Evolutionary conservation across 2,113 vertebrate species (phyloP).

Genomic region (Lophochroa leadbeateri): DNA sequence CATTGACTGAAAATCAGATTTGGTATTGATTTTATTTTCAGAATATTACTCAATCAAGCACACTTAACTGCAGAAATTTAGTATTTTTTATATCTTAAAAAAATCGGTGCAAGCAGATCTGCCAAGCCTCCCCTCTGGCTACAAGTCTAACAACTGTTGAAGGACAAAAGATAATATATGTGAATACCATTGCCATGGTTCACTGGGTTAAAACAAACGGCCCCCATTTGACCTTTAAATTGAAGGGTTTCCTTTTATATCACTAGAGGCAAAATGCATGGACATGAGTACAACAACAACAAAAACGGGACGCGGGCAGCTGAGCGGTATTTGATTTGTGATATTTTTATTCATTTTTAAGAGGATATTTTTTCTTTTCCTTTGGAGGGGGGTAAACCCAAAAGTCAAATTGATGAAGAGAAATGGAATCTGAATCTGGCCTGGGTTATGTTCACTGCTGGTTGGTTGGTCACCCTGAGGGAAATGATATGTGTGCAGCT

Average conservation of each 20-base stretch:
- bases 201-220: conserved; percentile 75
- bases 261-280: conserved; percentile 61
- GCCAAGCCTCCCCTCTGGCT: conserved; percentile 64
- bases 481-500: conserved; percentile 73
- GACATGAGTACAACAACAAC: conserved; percentile 57
- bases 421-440: conserved; percentile 60
- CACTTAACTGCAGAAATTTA: conserved; percentile 49
- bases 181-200: conserved; percentile 73
- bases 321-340: conserved; percentile 57
- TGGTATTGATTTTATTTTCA: conserved; percentile 55
- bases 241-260: conserved; percentile 73
- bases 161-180: conserved; percentile 77
- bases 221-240: conserved; percentile 77
- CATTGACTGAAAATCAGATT: conserved; percentile 53
- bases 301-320: background rate
- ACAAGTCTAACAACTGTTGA: conserved; percentile 78
- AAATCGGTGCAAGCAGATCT: conserved; percentile 45
- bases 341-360: conserved; percentile 66
- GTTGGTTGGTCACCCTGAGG: conserved; percentile 78
- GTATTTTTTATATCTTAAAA: conserved; percentile 50
- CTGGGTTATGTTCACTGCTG: conserved; percentile 63
- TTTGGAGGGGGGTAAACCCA: conserved; percentile 23
- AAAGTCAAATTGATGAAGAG: conserved; percentile 71
- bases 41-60: conserved; percentile 57
- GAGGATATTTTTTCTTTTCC: conserved; percentile 35